A percentile compares a stretch with the other conserved stretches of the same genome.
phyloP scores from a whole-genome alignment of 2,113 vertebrate genomes.

The Upupa epops region DNA sequence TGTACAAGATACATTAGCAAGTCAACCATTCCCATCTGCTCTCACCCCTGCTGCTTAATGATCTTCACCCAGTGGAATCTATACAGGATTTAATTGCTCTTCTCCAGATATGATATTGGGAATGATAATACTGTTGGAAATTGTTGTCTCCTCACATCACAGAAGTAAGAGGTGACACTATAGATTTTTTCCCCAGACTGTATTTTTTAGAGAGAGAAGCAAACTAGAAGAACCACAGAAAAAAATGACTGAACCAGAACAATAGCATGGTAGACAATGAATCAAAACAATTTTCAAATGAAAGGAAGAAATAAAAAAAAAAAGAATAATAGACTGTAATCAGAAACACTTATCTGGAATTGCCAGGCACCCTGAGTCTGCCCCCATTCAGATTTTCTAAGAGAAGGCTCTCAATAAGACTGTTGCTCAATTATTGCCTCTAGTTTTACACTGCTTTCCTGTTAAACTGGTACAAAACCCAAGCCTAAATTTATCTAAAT shows the following conservation, averaged over 20 bases:
- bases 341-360: conserved; percentile 24
- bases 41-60: neutral
- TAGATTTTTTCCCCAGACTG: neutral
- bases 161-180: neutral
- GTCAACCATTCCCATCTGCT: neutral
- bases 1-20: neutral
- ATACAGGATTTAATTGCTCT: neutral
- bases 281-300: conserved; percentile 5
- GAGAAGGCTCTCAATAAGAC: neutral
- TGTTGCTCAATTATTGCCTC: neutral
- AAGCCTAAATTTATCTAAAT: neutral
- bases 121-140: neutral
- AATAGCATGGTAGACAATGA: neutral
- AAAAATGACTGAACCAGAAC: neutral
- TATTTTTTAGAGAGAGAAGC: neutral
- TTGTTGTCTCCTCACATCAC: neutral
- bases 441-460: neutral
- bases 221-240: neutral
- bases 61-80: neutral
- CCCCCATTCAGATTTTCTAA: conserved; percentile 1
- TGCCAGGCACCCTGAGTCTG: neutral
- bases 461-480: neutral
- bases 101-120: neutral
- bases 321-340: neutral
- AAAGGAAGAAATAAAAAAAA: neutral